A percentile compares a stretch with the other conserved stretches of the same genome.
Evolutionary conservation across 2,797 vertebrate species (phyloP).

Genomic region (Chaetodon trifasciatus): DNA sequence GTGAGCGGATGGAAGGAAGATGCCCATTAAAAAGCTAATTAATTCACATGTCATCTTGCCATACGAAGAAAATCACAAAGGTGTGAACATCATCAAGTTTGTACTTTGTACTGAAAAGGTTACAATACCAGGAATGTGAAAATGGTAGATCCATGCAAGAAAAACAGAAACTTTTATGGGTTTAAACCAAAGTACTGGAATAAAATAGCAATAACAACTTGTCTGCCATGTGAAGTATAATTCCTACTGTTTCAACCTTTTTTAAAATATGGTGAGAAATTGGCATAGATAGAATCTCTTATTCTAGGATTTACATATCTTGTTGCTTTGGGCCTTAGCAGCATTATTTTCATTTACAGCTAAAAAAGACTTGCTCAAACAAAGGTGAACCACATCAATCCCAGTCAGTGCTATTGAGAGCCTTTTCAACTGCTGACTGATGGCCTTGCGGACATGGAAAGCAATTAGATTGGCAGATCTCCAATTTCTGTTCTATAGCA

Average conservation of each 20-base stretch:
- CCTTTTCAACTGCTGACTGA: slow-evolving; percentile 61
- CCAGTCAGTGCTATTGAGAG: slow-evolving; percentile 54
- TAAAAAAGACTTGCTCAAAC: slow-evolving; percentile 36
- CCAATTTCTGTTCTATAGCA: slow-evolving; percentile 56
- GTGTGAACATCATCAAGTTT: slow-evolving; percentile 29
- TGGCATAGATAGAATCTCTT: not conserved
- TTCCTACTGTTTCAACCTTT: not conserved
- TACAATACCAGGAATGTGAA: slow-evolving; percentile 3
- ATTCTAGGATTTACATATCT: not conserved
- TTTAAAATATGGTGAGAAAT: not conserved
- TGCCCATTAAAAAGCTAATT: slow-evolving; percentile 45
- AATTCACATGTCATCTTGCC: slow-evolving; percentile 32
- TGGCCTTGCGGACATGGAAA: slow-evolving; percentile 58
- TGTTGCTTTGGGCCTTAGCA: not conserved
- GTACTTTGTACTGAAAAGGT: slow-evolving; percentile 25
- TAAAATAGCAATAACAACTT: not conserved
- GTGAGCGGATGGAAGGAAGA: slow-evolving; percentile 30
- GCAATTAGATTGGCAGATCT: slow-evolving; percentile 69
- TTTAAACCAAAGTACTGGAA: not conserved
- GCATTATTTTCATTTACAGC: slow-evolving; percentile 32
- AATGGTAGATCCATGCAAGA: slow-evolving; percentile 2
- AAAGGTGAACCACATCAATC: slow-evolving; percentile 34
- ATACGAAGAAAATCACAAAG: slow-evolving; percentile 13
- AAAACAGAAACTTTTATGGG: not conserved
- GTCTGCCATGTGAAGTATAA: not conserved